phyloP scores from a whole-genome alignment of 2,797 vertebrate genomes.

The Chanos chanos region DNA sequence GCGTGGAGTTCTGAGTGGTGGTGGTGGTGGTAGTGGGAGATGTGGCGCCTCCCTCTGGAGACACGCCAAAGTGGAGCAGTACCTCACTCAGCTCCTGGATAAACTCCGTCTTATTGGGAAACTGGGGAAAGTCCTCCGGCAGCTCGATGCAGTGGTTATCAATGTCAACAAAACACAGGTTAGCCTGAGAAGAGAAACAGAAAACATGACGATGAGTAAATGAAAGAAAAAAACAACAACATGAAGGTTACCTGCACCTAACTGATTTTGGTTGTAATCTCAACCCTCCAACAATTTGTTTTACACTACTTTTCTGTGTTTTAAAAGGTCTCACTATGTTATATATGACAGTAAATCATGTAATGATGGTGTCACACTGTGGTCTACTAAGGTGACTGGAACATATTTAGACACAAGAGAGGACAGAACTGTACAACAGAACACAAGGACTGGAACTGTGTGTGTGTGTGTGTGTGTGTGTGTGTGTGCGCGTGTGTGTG shows the following conservation, averaged over 20 bases:
- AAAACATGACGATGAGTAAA: no score
- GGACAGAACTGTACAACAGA: not conserved
- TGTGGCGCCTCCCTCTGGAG: constrained; percentile 71
- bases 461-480: constrained; percentile 32
- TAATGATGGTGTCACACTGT: no score
- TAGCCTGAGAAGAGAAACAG: constrained; percentile 79
- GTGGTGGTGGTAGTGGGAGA: constrained; percentile 59
- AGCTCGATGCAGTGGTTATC: constrained; percentile 91
- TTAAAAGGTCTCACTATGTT: no score
- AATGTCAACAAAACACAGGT: constrained; percentile 96
- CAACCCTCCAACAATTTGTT: no score
- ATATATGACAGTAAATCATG: no score
- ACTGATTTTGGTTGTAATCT: no score
- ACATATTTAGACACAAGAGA: not conserved
- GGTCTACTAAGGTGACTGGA: not conserved
- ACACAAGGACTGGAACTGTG: not conserved
- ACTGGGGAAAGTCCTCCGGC: constrained; percentile 90
- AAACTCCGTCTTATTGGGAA: constrained; percentile 89
- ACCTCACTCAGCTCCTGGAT: constrained; percentile 92
- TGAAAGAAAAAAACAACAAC: no score
- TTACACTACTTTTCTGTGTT: no score
- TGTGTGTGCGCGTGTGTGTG: not conserved
- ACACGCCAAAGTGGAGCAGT: constrained; percentile 81
- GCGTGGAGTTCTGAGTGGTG: constrained; percentile 57
- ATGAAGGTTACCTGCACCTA: not conserved